Base-by-base conservation (phyloP, 2,888 invertebrate genomes). In the Herminia tarsipennalis region DNA sequence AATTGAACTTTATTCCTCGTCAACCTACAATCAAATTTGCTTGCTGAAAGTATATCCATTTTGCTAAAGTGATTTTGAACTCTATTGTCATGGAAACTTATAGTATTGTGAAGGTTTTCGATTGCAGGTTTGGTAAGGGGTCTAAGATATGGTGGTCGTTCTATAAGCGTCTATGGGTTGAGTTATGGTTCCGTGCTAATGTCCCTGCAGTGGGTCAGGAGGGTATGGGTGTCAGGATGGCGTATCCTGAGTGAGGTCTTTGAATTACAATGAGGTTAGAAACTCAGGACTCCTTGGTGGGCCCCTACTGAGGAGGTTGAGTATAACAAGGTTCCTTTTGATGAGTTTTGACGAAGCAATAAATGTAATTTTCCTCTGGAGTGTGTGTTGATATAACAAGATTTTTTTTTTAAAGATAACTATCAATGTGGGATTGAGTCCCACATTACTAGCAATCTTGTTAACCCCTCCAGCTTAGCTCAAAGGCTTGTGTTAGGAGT, bases 121-220 rank as follows among this genome's bases (percentile, higher is more conserved):
- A 33, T 44, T 47, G 29, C 42, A 10, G 43, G 63, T 65, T 56
- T 25, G 42, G 14, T 22, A 37, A 49, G 51, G 64, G 9, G 6
- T 64, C 34, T 76, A 77, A 16, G 29, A 28, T 38, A 41, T 42
- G 44, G 47, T 8, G n/a, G 24, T 66, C 51, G 49, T 54, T 43
- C 57, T 66, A 62, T 71, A 70, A 59, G 67, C 49, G 62, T 54
- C 62, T 69, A 69, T 76, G 70, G 56, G 62, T 57, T 43, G 62
- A 39, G 73, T 46, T 70, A 68, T 67, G 76, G 69, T 77, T 78
- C 72, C 73, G 79, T 82, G 79, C 75, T 82, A 83, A 83, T 80
- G 80, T 75, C 67, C 59, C 51, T 44, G 24, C 54, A 78, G 81
- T 86, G 67, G 86, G 88, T 87, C 76, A 87, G 56, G 64, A 72